Base-by-base conservation (phyloP, 2,113 vertebrate genomes). In the Noturus placidus region DNA sequence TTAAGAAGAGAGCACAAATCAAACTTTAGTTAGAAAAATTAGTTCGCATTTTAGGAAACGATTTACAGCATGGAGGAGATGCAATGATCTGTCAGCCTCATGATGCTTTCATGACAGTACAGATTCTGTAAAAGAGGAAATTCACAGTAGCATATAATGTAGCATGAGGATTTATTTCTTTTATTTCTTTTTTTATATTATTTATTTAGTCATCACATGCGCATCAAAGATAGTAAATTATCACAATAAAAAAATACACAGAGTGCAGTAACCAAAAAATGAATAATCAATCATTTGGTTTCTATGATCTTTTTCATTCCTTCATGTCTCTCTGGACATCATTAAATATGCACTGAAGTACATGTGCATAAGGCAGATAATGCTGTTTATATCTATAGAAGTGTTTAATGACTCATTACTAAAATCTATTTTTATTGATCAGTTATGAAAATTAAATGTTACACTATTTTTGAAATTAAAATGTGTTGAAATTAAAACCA, bases 81-180 rank as follows among this genome's bases (percentile, higher is more conserved):
- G 15, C n/a, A 9, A 9, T 65, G 59, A 27, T 74, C 46, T 77
- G n/a, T 63, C 33, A 79, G 27, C 2, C 79, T 87, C 11, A 33
- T 35, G 46, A 82, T 42, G 79, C 20, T 15, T 50, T 82, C 54
- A 81, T 38, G 35, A 19, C 57, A 74, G 9, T 81, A 70, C 52
- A 67, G 14, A 85, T 74, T 25, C 22, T 86, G 35, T 77, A 82
- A 67, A 50, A 56, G 50, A 22, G 20, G 15, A 42, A 38, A 57
- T 61, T 61, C 88, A 91, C 56, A 90, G 92, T 91, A 94, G 95
- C 92, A 89, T 88, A 50, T 82, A 76, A 92, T 95, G 95, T 95
- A 95, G 94, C 94, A 88, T 84, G 89, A 50, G 33, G 11, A 54
- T 72, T 84, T 25, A 7, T 84, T 84, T 82, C 13, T 20, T 15